Conservation (phyloP, 2,113 vertebrate species). For the Pseudorhombus dupliciocellatus region DNA sequence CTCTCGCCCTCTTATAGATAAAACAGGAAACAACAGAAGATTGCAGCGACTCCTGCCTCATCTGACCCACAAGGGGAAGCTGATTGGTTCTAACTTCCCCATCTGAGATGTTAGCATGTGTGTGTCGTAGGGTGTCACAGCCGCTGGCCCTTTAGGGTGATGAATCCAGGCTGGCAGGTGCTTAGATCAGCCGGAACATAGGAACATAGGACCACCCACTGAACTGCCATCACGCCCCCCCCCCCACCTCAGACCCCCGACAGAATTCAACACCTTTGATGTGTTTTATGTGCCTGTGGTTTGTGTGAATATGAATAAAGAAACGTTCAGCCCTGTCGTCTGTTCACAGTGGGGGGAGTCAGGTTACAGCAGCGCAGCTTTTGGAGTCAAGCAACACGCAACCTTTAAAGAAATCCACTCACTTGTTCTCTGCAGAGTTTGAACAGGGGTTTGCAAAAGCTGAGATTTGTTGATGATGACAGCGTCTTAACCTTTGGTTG, state of each 20-base stretch:
- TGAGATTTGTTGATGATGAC: neutral
- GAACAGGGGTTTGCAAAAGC: neutral
- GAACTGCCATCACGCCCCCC: conserved; percentile 23
- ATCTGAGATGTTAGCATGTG: conserved; percentile 40
- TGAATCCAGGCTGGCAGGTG: conserved; percentile 66
- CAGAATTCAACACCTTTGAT: conserved; percentile 69
- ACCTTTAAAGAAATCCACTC: conserved; percentile 12
- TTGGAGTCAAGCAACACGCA: conserved; percentile 25
- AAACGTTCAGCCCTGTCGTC: conserved; percentile 42
- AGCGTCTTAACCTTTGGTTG: neutral
- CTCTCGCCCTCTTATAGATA: conserved; percentile 23
- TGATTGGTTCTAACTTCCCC: conserved; percentile 42
- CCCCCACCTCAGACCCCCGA: conserved; percentile 21
- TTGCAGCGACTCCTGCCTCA: conserved; percentile 49
- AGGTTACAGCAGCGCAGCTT: conserved; percentile 32
- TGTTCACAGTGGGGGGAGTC: conserved; percentile 40
- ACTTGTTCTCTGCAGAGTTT: neutral
- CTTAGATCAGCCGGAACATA: conserved; percentile 61
- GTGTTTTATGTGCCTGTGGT: conserved; percentile 67
- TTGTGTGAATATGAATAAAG: conserved; percentile 69
- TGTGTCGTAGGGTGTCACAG: conserved; percentile 29
- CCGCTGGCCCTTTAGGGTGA: conserved; percentile 43
- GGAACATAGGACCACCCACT: conserved; percentile 54
- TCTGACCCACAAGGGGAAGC: conserved; percentile 49
- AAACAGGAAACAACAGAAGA: conserved; percentile 65